Evolutionary conservation across 1,140 invertebrate species (phyloP).

Genomic region (Pseudomyrmex flavicornis): DNA sequence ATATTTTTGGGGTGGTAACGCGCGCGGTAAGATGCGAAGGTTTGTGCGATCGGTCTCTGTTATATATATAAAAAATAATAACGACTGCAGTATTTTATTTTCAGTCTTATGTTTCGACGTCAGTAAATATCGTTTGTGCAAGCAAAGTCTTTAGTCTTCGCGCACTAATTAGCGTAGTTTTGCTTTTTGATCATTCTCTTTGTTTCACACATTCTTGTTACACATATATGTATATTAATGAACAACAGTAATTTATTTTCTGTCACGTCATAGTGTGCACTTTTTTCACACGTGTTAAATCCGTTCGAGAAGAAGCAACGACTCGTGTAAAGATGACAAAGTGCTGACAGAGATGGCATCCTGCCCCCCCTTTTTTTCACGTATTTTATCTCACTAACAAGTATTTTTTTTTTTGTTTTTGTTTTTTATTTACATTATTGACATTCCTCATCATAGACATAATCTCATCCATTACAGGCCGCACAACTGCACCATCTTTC

Average conservation of each 20-base stretch:
- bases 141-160: too few species aligned
- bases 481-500: conserved; percentile 82
- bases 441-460: conserved; percentile 77
- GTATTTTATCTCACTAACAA: conserved; percentile 75
- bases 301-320: background rate
- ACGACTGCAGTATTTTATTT: background rate
- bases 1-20: conserved; percentile 80
- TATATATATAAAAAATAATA: background rate
- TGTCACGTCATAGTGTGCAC: background rate
- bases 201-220: too few species aligned
- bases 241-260: too few species aligned
- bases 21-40: conserved; percentile 81
- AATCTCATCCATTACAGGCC: conserved; percentile 81
- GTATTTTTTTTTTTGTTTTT: conserved; percentile 57
- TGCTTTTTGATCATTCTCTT: too few species aligned
- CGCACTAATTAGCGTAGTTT: too few species aligned
- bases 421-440: conserved; percentile 66
- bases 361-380: conserved; percentile 61
- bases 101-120: background rate
- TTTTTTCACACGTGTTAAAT: background rate
- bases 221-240: too few species aligned
- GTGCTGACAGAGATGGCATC: conserved; percentile 68
- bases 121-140: too few species aligned
- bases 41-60: conserved; percentile 51
- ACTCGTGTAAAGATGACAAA: conserved; percentile 26